These are phyloP conservation scores for Netelia inedita DNA, from an alignment of 2,888 invertebrate genomes.

Conservation along the genomic window DNA sequence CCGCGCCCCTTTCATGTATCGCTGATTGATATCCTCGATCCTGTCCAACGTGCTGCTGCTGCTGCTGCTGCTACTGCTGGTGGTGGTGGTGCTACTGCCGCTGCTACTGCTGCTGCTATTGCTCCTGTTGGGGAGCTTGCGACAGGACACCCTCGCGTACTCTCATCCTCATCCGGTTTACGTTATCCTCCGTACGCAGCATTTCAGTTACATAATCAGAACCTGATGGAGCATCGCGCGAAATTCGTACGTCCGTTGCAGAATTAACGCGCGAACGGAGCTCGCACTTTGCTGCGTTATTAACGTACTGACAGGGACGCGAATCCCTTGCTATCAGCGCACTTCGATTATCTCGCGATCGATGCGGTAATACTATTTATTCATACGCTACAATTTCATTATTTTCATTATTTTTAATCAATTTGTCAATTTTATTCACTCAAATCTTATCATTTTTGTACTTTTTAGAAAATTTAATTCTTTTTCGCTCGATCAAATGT, in stretches of 20 bases:
- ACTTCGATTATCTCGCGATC: too few species aligned
- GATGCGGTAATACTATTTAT: too few species aligned
- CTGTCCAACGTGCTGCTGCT: conserved; percentile 71
- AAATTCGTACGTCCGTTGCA: conserved; percentile 61
- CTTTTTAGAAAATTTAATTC: too few species aligned
- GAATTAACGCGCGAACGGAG: conserved; percentile 19
- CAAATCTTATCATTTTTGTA: too few species aligned
- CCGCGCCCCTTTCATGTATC: conserved; percentile 81
- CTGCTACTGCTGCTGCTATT: conserved; percentile 41
- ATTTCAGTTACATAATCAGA: conserved; percentile 68
- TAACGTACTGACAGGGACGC: not conserved
- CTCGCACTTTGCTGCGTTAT: conserved; percentile 46
- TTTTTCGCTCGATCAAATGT: too few species aligned
- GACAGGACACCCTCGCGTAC: conserved; percentile 55
- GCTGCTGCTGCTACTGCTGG: conserved; percentile 53
- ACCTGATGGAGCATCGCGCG: conserved; percentile 59
- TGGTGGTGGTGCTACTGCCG: conserved; percentile 37
- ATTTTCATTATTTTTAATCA: too few species aligned
- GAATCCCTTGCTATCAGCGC: not conserved
- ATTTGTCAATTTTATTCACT: too few species aligned
- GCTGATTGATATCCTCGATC: conserved; percentile 80
- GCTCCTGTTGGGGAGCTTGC: conserved; percentile 67
- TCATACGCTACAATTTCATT: too few species aligned
- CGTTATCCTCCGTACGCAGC: conserved; percentile 81
- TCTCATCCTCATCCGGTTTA: conserved; percentile 56